These are phyloP conservation scores for Atta colombica DNA, from an alignment of 1,140 invertebrate genomes.

Conservation along the genomic window DNA sequence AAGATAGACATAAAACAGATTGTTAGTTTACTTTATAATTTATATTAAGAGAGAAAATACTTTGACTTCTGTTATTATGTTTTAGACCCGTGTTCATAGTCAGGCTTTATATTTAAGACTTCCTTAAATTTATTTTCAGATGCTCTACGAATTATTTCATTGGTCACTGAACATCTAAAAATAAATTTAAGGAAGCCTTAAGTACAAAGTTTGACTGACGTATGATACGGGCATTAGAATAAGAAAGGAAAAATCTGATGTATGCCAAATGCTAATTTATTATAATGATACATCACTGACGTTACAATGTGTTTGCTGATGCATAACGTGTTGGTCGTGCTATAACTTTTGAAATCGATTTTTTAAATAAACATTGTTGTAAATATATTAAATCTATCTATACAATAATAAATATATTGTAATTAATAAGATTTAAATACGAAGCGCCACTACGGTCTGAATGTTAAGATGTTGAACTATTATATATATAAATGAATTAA, in stretches of 20 bases:
- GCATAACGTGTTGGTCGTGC: not conserved
- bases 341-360: not conserved
- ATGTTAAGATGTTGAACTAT: no score
- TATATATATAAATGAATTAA: no score
- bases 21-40: not conserved
- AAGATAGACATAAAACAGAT: not conserved
- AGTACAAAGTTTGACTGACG: no score
- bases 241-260: not conserved
- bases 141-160: no score
- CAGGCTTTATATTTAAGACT: no score
- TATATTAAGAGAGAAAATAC: not conserved
- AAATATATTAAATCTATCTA: not conserved
- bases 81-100: no score
- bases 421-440: not conserved
- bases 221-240: not conserved
- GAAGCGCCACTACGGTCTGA: no score
- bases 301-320: not conserved
- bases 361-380: conserved; percentile 14
- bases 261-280: conserved; percentile 15
- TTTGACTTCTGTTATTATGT: not conserved
- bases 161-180: no score
- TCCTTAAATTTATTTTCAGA: no score
- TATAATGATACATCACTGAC: not conserved
- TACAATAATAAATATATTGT: conserved; percentile 1
- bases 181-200: no score